These are phyloP conservation scores for Styela plicata DNA, from an alignment of 23 tunicate genomes.

Conservation along the genomic window DNA sequence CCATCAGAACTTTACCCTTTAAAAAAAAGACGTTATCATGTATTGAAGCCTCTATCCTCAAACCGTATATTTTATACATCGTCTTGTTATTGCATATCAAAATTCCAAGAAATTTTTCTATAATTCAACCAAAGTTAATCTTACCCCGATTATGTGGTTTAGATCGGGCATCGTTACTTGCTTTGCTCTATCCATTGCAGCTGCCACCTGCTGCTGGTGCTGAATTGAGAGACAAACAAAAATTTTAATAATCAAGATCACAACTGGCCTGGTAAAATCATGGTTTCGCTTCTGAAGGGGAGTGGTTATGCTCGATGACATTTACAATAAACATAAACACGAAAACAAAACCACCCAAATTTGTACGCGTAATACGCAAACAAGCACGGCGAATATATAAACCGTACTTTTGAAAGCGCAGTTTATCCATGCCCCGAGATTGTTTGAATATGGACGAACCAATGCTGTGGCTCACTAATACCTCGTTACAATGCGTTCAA, in stretches of 20 bases:
- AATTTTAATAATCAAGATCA: not conserved
- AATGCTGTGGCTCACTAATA: not conserved
- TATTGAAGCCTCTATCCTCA: too few species aligned
- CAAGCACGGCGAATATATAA: not conserved
- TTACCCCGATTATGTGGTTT: constrained; percentile 81
- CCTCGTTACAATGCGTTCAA: not conserved
- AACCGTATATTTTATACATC: too few species aligned
- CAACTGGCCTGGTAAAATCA: too few species aligned
- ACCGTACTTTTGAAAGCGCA: not conserved
- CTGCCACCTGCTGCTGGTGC: constrained; percentile 91
- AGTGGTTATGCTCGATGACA: not conserved
- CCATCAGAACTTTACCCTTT: too few species aligned
- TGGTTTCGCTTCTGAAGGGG: not conserved
- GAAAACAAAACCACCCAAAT: not conserved
- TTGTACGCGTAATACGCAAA: not conserved
- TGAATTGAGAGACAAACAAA: not conserved
- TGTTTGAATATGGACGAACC: not conserved
- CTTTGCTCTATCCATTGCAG: constrained; percentile 79
- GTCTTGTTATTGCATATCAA: too few species aligned
- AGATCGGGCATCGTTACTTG: constrained; percentile 78
- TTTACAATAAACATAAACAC: not conserved
- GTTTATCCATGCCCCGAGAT: not conserved
- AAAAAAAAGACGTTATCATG: too few species aligned
- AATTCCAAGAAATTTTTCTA: not conserved
- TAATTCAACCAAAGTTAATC: not conserved